Evolutionary conservation across 2,797 vertebrate genomes (phyloP), one percentile per base, ranked within the genome.

Genomic region (Botia almorhae): DNA sequence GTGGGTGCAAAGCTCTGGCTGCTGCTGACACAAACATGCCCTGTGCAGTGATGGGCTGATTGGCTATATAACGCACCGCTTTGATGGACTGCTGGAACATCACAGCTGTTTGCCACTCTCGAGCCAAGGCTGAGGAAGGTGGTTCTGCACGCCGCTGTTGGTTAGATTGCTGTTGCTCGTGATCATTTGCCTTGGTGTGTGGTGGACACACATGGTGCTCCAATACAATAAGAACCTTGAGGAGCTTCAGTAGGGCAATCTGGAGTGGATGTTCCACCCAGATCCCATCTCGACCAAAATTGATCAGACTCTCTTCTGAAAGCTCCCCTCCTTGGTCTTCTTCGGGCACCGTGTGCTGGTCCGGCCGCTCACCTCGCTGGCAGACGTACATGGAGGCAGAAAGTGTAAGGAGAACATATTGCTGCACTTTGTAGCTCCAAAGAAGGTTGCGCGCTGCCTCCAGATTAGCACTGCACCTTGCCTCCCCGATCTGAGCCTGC

Each of bases 1-100:
- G 96, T 0, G 97, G 96, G 85, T 96, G 96, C 77, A 99, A 90
- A 7, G 97, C 96, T 53, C 94, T 87, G n/a, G 96, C 95, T 48
- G 97, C 97, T 0, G 97, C 97, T 0, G 96, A 96, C 26, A 99
- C 97, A 48, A 99, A 98, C 89, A 99, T 93, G 0, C 97, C 98
- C 85, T 99, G 98, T 3, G 96, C 95, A 0, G 97, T 97, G 89
- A 99, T 96, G 0, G 96, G 96, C 56, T 98, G 97, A 0, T 94
- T 95, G 69, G 94, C 91, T 60, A 98, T 93, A 0, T 98, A 99
- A 16, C 95, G 96, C 82, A 94, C 87, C 19, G 98, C 96, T 19
- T 95, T 93, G 51, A 99, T 97, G 58, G 97, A 96, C 90, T 97
- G 96, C 90, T 99, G 98, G 88, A 97, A 99, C 84, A 93, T 94